Percentiles rank a stretch among this genome's conserved stretches.
phyloP scores from a whole-genome alignment of 2,888 invertebrate species.

The Eueremaeus valkanovi region DNA sequence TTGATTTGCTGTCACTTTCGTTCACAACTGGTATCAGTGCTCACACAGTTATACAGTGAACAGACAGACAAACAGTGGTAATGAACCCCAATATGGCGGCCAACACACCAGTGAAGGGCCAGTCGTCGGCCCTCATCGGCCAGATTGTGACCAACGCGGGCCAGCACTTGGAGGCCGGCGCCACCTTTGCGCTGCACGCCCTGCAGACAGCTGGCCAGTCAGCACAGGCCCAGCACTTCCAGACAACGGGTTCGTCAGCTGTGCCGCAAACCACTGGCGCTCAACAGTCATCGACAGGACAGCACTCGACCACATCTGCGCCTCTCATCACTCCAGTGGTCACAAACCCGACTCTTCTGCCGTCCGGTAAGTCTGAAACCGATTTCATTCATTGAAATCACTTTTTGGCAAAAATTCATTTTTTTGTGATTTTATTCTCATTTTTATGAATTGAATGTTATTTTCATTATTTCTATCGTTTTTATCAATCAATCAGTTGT shows the following conservation, averaged over 20 bases:
- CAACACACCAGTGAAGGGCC: background rate
- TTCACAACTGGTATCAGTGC: no score
- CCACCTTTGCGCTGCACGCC: background rate
- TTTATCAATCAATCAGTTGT: no score
- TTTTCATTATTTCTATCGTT: background rate
- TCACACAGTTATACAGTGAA: no score
- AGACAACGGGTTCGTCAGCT: background rate
- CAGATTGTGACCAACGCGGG: background rate
- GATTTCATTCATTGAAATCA: background rate
- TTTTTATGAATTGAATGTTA: background rate
- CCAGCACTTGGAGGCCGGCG: background rate
- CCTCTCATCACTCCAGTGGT: background rate
- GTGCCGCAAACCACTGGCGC: background rate
- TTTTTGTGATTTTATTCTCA: background rate
- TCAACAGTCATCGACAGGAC: background rate
- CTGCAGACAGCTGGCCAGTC: background rate
- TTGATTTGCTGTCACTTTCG: no score
- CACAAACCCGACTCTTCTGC: background rate
- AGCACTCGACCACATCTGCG: background rate
- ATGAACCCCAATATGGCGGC: background rate
- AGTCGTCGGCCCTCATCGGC: background rate
- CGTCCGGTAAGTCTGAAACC: background rate
- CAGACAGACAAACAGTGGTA: no score
- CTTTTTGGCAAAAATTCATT: background rate
- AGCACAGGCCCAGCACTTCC: background rate